Evolutionary conservation across 2,888 invertebrate species (phyloP).

Genomic region (Tinea semifulvella): DNA sequence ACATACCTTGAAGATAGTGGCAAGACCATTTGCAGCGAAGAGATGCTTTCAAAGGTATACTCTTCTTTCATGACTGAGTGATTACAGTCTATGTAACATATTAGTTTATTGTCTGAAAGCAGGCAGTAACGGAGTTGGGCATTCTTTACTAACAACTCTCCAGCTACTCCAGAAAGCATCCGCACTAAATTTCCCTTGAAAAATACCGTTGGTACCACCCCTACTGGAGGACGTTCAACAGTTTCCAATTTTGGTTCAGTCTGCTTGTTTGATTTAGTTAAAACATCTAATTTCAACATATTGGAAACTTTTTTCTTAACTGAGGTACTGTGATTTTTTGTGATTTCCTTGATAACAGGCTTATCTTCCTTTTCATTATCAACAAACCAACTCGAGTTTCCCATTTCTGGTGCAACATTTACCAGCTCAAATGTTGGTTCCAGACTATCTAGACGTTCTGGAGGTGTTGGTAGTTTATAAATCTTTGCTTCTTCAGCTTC

Average conservation of each 20-base stretch:
- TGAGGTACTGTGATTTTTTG: conserved; percentile 30
- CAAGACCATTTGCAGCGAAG: conserved; percentile 71
- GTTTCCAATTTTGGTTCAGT: conserved; percentile 30
- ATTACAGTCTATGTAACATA: conserved; percentile 77
- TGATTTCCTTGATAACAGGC: conserved; percentile 5
- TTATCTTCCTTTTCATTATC: conserved; percentile 22
- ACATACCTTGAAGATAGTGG: conserved; percentile 56
- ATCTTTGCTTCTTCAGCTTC: conserved; percentile 18
- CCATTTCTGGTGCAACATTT: conserved; percentile 28
- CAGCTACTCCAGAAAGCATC: conserved; percentile 65
- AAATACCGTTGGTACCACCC: conserved; percentile 49
- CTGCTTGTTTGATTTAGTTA: conserved; percentile 37
- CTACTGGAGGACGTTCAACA: conserved; percentile 63
- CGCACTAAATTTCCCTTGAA: conserved; percentile 71
- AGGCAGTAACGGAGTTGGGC: conserved; percentile 78
- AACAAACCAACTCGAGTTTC: conserved; percentile 52
- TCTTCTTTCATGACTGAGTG: conserved; percentile 75
- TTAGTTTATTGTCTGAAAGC: conserved; percentile 74
- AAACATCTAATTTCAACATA: conserved; percentile 60
- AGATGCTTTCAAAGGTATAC: conserved; percentile 71
- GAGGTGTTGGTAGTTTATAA: conserved; percentile 69
- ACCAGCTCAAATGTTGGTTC: conserved; percentile 44
- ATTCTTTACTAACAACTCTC: conserved; percentile 78
- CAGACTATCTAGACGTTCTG: conserved; percentile 72
- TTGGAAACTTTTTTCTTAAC: conserved; percentile 49